A percentile compares a stretch with the other conserved stretches of the same genome.
Evolutionary conservation across 1,140 invertebrate genomes (phyloP).

Genomic region (Drosophila virilis): DNA sequence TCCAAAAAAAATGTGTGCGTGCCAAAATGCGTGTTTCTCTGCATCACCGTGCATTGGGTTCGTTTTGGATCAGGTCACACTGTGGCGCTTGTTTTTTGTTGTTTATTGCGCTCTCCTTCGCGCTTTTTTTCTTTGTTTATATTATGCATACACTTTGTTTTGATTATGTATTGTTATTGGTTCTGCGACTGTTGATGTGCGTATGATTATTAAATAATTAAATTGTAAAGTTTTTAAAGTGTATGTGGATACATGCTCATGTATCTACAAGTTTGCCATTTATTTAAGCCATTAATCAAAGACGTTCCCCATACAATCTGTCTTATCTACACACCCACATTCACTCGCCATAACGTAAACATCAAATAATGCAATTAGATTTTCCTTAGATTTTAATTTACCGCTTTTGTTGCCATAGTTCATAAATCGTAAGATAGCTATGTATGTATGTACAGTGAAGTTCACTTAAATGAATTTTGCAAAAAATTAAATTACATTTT

Average conservation of each 20-base stretch:
- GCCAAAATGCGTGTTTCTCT: conserved; percentile 6
- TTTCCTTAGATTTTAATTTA: conserved; percentile 17
- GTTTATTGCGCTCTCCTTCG: conserved; percentile 33
- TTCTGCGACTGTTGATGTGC: conserved; percentile 23
- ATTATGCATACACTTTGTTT: conserved; percentile 76
- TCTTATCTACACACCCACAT: not conserved
- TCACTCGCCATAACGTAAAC: conserved; percentile 34
- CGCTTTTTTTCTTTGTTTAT: conserved; percentile 73
- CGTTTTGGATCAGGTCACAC: conserved; percentile 33
- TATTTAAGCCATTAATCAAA: conserved; percentile 32
- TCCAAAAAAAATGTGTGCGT: not conserved
- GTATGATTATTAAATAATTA: conserved; percentile 28
- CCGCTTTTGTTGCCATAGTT: conserved; percentile 24
- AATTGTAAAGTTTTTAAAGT: conserved; percentile 10
- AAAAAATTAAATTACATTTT: too few relatives aligned
- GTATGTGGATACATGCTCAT: not conserved
- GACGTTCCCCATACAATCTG: not conserved
- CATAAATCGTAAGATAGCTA: conserved; percentile 41
- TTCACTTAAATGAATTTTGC: not conserved
- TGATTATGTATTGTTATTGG: conserved; percentile 51
- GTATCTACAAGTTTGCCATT: not conserved
- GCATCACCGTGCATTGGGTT: conserved; percentile 5
- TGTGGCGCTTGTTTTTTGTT: conserved; percentile 44
- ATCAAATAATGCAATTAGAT: conserved; percentile 10
- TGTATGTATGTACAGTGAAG: not conserved